phyloP scores from a whole-genome alignment of 2,113 vertebrate species.

The Rhipidura dahli region DNA sequence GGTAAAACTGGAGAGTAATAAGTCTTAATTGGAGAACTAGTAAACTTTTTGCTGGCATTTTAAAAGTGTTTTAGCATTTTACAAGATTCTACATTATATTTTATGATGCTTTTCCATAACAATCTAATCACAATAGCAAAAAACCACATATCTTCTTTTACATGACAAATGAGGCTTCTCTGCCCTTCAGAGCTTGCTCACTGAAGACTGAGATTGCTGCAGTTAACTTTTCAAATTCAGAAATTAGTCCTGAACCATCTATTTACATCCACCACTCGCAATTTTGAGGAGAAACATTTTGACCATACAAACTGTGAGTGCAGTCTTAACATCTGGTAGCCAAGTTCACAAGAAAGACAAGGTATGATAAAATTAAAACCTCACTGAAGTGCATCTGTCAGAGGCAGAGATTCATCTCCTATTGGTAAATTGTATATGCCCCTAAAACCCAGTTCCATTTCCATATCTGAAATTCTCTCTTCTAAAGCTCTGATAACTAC shows the following conservation, averaged over 20 bases:
- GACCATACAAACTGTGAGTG: not conserved
- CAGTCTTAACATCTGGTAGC: not conserved
- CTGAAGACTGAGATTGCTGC: not conserved
- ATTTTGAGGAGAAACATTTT: not conserved
- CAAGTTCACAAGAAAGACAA: not conserved
- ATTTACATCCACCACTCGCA: rapidly evolving
- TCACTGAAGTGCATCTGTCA: not conserved
- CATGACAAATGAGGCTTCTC: not conserved
- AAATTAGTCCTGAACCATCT: not conserved
- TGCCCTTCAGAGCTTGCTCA: not conserved
- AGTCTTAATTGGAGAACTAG: not conserved
- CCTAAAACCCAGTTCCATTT: not conserved
- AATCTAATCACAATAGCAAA: not conserved
- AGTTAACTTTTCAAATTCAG: not conserved
- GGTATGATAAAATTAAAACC: not conserved
- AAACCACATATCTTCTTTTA: not conserved
- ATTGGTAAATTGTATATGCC: not conserved
- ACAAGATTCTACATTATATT: not conserved
- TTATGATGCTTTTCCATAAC: not conserved
- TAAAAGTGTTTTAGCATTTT: not conserved
- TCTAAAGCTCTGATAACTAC: not conserved
- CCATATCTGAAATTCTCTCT: not conserved
- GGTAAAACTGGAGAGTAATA: not conserved
- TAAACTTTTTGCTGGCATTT: not conserved
- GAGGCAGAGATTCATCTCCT: not conserved